These are phyloP conservation scores for Bembecia ichneumoniformis DNA, from an alignment of 2,888 invertebrate genomes.

Conservation along the genomic window DNA sequence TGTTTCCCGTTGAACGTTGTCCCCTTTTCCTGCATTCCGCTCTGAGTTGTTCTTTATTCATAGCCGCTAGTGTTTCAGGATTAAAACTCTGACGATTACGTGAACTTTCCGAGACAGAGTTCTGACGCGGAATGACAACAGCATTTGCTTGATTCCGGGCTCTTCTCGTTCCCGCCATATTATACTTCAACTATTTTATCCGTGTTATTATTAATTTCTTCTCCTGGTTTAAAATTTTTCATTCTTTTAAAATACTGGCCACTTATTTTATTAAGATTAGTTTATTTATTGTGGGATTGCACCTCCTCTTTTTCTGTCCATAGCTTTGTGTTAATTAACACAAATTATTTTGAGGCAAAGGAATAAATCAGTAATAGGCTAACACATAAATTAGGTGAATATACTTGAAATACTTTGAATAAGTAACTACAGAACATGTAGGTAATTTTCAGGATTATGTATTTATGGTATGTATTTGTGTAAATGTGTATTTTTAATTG, in stretches of 20 bases:
- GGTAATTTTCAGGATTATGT: too few species aligned
- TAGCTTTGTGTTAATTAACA: too few species aligned
- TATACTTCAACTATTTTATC: slow-evolving; percentile 20
- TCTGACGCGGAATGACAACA: slow-evolving; percentile 53
- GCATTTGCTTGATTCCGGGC: slow-evolving; percentile 57
- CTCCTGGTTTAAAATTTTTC: not conserved
- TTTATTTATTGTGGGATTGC: not conserved
- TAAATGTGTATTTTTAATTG: too few species aligned
- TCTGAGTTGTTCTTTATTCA: slow-evolving; percentile 80
- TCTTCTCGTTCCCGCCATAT: slow-evolving; percentile 56
- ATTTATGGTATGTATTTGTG: too few species aligned
- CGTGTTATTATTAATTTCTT: too few species aligned
- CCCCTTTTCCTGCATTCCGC: slow-evolving; percentile 78
- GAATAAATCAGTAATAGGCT: too few species aligned
- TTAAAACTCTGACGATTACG: slow-evolving; percentile 55
- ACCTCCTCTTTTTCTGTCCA: too few species aligned
- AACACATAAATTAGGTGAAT: too few species aligned
- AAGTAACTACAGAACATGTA: too few species aligned
- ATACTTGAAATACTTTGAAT: too few species aligned
- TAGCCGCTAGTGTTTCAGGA: slow-evolving; percentile 67
- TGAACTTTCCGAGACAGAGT: slow-evolving; percentile 55
- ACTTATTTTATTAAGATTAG: not conserved
- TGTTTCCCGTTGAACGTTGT: slow-evolving; percentile 78
- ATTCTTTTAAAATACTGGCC: not conserved
- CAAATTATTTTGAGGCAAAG: too few species aligned